Evolutionary conservation across 2,888 invertebrate species (phyloP), one percentile per base, ranked within the genome.

Genomic region (Cotesia congregata): DNA sequence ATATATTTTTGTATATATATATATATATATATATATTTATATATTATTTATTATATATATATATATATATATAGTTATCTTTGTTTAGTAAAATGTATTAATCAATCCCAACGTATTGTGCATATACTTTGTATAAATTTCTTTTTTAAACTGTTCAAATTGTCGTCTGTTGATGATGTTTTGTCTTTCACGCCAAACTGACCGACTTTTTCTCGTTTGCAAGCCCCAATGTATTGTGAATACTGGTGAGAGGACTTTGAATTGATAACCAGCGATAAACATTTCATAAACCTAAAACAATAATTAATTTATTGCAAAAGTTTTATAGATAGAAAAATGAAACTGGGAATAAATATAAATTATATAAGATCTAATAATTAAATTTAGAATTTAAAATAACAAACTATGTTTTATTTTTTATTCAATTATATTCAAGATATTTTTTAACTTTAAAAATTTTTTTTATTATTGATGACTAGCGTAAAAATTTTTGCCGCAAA

Each of bases 201-300:
- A 96, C 38, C 96, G 91, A 62, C 93, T 93, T 83, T 94, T 93
- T 76, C 95, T 93, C 41, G 93, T 93, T 87, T 97, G 96, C 3
- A 97, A 90, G 0, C 97, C 97, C 95, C 97, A 96, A 87, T 97
- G 97, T 72, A 95, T 95, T 0, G 96, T 96, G 90, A 97, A 97
- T 69, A 96, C 93, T 0, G 97, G 97, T 0, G 97, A 95, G 9
- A 97, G 91, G 0, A 97, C 97, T 85, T 93, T 93, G 90, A 97
- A 97, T 87, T 95, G 94, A 90, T 95, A 97, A 6, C 97, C 96
- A 67, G 96, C 94, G 41, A 97, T 93, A 87, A 93, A 96, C 95
- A 97, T 97, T 91, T 97, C 97, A 90, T 97, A 97, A 60, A 97
- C 96, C 97, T 97, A 90, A 6, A 90, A 90, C 39, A 62, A 4